Evolutionary conservation across 2,113 vertebrate genomes (phyloP), one percentile per base, ranked within the genome.

Genomic region (Leptosomus discolor): DNA sequence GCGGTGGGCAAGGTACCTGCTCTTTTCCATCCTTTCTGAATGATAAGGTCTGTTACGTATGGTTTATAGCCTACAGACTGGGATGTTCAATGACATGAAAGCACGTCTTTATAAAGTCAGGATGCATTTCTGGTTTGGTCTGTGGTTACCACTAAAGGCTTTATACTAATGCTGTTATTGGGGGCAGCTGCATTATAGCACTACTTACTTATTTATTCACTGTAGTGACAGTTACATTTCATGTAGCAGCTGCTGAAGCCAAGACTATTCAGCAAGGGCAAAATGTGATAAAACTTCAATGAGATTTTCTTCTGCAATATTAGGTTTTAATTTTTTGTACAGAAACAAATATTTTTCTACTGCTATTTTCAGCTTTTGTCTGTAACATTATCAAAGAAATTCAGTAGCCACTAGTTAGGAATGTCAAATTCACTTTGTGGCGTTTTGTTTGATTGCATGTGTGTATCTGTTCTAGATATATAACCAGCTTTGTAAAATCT

Each of bases 201-300:
- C 92, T 92, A 45, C 91, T 97, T 97, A 94, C 79, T 90, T 97
- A 97, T 97, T 98, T 98, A 97, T 98, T 98, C 97, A 97, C 95
- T 97, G 96, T 90, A 93, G 96, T 98, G 96, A 98, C 96, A 97
- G 96, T 85, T 96, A 85, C 65, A 84, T 97, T 97, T 97, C 96
- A 97, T 84, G 69, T 89, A 98, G 96, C 98, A 98, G 98, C 98
- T 98, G 98, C 93, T 97, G 97, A 97, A 98, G 96, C 96, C 95
- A 95, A 68, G 61, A 85, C 91, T 94, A 89, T 94, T 98, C 98
- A 97, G 96, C 94, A 97, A 97, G 96, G 97, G 96, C 91, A 97
- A 97, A 98, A 96, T 98, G 97, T 97, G 97, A 95, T 97, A 97
- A 97, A 97, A 95, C 75, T 96, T 96, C 97, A 90, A 83, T 95